Evolutionary conservation across 2,888 invertebrate species (phyloP).

Genomic region (Macrosiphum euphorbiae): DNA sequence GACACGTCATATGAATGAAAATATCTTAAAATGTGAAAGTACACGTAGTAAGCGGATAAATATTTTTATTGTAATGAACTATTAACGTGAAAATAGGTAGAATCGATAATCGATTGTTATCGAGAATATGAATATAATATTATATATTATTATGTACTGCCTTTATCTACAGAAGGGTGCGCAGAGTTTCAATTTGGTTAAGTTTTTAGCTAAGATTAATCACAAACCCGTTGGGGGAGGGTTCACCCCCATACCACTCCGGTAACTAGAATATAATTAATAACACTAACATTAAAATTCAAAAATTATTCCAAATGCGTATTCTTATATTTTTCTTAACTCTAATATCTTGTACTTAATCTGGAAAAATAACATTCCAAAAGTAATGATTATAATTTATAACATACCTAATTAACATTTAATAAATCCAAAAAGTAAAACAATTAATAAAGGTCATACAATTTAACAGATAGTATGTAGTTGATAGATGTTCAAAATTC

Average conservation of each 20-base stretch:
- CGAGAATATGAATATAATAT: background rate
- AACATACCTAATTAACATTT: background rate
- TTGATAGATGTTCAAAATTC: background rate
- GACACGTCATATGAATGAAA: conserved; percentile 19
- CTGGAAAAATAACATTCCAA: background rate
- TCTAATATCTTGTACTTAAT: background rate
- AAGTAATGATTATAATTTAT: background rate
- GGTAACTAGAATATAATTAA: background rate
- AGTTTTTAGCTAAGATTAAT: background rate
- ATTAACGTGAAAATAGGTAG: background rate
- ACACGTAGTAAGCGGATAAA: background rate
- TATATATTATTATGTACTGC: background rate
- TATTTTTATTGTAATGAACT: background rate
- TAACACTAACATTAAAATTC: background rate
- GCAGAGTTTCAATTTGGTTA: background rate
- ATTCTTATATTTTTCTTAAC: background rate
- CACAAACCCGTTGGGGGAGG: background rate
- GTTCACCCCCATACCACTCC: background rate
- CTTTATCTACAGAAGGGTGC: background rate
- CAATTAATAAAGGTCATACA: background rate
- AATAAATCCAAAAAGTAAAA: background rate
- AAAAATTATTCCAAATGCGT: background rate
- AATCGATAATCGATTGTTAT: background rate
- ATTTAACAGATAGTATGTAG: background rate
- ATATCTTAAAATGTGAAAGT: conserved; percentile 19